phyloP scores from a whole-genome alignment of 2,797 vertebrate genomes.

The Molossus molossus region DNA sequence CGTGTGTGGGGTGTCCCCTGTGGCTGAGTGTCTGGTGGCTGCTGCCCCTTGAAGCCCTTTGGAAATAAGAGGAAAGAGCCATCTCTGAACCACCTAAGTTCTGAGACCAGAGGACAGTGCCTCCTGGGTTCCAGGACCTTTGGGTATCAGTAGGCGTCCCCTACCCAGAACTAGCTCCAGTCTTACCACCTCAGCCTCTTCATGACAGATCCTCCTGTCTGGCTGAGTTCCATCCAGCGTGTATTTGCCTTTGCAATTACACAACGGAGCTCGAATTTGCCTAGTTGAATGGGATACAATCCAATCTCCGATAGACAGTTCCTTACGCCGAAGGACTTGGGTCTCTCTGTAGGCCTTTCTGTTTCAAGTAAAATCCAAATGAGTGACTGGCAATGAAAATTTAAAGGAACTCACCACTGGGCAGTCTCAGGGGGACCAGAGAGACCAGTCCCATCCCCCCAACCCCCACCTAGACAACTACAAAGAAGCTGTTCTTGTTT shows the following conservation, averaged over 20 bases:
- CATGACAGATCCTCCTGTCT: neutral
- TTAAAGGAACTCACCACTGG: neutral
- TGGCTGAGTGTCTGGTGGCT: neutral
- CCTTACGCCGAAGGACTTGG: neutral
- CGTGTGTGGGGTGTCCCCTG: neutral
- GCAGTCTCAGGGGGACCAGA: neutral
- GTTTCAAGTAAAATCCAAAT: neutral
- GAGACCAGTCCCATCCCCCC: neutral
- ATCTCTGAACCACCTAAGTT: neutral
- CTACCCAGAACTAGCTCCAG: neutral
- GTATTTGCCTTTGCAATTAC: neutral
- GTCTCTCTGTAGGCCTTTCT: neutral
- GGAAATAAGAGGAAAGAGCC: slow-evolving; percentile 12
- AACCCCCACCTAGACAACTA: neutral
- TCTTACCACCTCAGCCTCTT: neutral
- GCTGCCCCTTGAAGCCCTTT: neutral
- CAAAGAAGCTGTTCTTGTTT: neutral
- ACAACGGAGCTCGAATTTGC: neutral
- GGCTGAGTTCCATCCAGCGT: neutral
- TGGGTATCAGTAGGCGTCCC: neutral
- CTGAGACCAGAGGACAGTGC: neutral
- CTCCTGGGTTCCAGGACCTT: neutral
- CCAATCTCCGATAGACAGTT: neutral
- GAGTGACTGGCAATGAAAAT: neutral
- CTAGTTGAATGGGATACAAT: neutral